phyloP scores from a whole-genome alignment of 2,888 invertebrate genomes.

The Drosophila crucigera region DNA sequence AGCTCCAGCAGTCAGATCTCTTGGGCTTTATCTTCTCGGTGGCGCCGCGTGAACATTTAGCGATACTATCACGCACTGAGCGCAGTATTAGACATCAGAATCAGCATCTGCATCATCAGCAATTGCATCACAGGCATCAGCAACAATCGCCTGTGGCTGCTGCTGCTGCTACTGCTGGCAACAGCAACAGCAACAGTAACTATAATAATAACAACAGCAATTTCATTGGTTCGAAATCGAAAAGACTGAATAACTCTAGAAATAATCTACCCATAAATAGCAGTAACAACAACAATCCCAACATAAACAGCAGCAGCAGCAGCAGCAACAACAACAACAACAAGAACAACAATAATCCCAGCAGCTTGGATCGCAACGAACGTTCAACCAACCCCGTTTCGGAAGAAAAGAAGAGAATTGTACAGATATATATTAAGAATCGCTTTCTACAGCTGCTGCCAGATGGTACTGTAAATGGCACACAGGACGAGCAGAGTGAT shows the following conservation, averaged over 20 bases:
- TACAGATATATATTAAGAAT: slow-evolving; percentile 94
- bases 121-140: slow-evolving; percentile 42
- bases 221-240: slow-evolving; percentile 83
- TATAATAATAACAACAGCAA: slow-evolving; percentile 52
- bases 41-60: slow-evolving; percentile 67
- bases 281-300: slow-evolving; percentile 63
- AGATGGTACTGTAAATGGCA: slow-evolving; percentile 94
- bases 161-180: slow-evolving; percentile 42
- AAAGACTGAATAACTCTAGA: slow-evolving; percentile 85
- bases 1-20: slow-evolving; percentile 33
- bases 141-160: slow-evolving; percentile 40
- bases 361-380: slow-evolving; percentile 86
- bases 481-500: slow-evolving; percentile 91
- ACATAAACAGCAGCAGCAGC: slow-evolving; percentile 3
- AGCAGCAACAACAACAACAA: slow-evolving; percentile 52
- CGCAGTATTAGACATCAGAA: slow-evolving; percentile 82
- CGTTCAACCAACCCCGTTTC: slow-evolving; percentile 93
- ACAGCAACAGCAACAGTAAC: slow-evolving; percentile 53
- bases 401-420: slow-evolving; percentile 86
- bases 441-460: slow-evolving; percentile 92
- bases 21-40: slow-evolving; percentile 72
- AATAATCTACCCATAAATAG: slow-evolving; percentile 77
- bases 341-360: slow-evolving; percentile 70
- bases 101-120: slow-evolving; percentile 43
- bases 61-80: slow-evolving; percentile 84